A percentile compares a stretch with the other conserved stretches of the same genome.
Conservation (phyloP, 2,888 invertebrate genomes). For the Metallyticus violacea region DNA sequence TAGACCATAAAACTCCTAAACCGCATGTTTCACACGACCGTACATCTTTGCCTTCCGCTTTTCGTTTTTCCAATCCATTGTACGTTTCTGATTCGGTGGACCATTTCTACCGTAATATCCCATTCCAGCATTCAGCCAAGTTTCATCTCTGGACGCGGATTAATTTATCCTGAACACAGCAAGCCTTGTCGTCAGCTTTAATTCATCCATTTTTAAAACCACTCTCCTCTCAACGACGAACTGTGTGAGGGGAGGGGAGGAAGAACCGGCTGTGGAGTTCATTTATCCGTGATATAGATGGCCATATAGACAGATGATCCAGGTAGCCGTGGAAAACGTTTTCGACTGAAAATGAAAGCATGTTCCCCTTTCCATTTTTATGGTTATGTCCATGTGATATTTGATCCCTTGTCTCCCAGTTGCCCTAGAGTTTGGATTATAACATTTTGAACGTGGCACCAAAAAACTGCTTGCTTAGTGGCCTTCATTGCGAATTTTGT, state of each 20-base stretch:
- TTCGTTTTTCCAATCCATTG: background rate
- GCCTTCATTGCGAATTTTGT: background rate
- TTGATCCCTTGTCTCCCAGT: background rate
- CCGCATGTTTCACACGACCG: background rate
- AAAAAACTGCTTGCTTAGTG: background rate
- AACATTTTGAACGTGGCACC: background rate
- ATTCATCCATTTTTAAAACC: background rate
- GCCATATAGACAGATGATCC: background rate
- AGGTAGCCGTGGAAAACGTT: background rate
- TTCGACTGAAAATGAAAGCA: background rate
- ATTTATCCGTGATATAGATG: background rate
- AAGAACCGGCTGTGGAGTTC: background rate
- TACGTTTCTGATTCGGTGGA: background rate
- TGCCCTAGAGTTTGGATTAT: background rate
- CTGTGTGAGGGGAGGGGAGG: background rate
- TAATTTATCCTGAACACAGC: background rate
- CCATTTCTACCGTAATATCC: background rate
- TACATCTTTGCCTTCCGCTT: background rate
- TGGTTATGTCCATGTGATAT: background rate
- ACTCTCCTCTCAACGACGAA: no score
- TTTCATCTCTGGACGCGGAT: background rate
- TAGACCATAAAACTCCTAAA: background rate
- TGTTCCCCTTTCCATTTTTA: background rate
- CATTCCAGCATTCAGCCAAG: background rate
- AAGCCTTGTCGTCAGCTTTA: background rate